Evolutionary conservation across 1,140 invertebrate genomes (phyloP).

Genomic region (Acyrthosiphon pisum): DNA sequence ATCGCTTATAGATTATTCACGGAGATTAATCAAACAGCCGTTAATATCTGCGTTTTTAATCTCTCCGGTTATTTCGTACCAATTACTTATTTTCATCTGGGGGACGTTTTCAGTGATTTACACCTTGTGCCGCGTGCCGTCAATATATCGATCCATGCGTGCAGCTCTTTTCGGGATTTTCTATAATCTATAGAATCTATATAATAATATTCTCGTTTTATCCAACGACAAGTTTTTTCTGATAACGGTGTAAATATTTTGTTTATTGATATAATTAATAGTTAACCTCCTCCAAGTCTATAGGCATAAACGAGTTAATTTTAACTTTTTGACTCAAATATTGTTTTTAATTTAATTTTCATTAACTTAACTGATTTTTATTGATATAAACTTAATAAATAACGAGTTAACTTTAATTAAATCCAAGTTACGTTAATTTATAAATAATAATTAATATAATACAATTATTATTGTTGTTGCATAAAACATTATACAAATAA

Average conservation of each 20-base stretch:
- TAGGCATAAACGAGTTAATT: too few relatives aligned
- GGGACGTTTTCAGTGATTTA: conserved; percentile 6
- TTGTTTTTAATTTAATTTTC: too few relatives aligned
- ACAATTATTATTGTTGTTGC: too few relatives aligned
- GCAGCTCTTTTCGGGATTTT: not conserved
- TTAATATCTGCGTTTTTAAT: conserved; percentile 13
- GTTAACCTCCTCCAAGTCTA: not conserved
- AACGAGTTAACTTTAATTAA: too few relatives aligned
- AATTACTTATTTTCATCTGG: conserved; percentile 1
- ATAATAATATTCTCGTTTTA: not conserved
- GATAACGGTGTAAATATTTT: not conserved
- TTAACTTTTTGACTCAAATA: too few relatives aligned
- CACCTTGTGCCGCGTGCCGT: not conserved
- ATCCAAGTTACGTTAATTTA: too few relatives aligned
- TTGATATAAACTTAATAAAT: too few relatives aligned
- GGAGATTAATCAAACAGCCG: not conserved
- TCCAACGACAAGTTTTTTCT: not conserved
- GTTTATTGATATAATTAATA: not conserved
- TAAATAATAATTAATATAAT: too few relatives aligned
- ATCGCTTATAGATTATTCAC: conserved; percentile 16
- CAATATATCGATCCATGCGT: not conserved
- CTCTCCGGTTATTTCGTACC: conserved; percentile 10
- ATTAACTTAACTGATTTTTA: too few relatives aligned
- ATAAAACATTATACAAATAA: too few relatives aligned
- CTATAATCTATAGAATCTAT: too few relatives aligned